Conservation (phyloP, 2,113 vertebrate genomes). For the Pteronura brasiliensis region DNA sequence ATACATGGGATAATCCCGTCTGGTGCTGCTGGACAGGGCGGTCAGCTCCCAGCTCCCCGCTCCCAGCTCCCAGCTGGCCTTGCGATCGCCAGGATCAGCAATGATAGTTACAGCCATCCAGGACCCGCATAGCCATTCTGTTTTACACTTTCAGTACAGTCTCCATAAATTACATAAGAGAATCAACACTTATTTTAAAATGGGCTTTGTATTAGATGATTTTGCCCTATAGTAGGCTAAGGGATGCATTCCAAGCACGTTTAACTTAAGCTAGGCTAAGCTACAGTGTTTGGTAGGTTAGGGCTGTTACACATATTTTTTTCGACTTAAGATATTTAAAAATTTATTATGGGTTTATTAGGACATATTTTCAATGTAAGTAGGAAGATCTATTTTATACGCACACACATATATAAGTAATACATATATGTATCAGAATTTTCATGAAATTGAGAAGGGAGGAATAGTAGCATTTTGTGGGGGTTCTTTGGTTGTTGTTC, state of each 20-base stretch:
- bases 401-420: background rate
- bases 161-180: background rate
- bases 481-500: background rate
- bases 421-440: background rate
- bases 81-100: accelerated
- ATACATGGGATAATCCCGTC: background rate
- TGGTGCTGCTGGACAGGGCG: background rate
- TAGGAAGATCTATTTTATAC: background rate
- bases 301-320: background rate
- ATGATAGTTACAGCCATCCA: background rate
- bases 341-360: background rate
- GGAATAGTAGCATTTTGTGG: background rate
- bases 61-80: background rate
- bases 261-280: background rate
- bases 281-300: background rate
- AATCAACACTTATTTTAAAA: background rate
- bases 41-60: background rate
- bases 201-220: background rate
- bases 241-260: background rate
- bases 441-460: background rate
- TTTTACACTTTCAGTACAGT: background rate
- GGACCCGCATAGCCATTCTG: background rate
- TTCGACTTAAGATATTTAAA: background rate
- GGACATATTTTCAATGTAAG: background rate
- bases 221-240: background rate